phyloP scores from a whole-genome alignment of 2,888 invertebrate species.

The Mythimna ferrago region DNA sequence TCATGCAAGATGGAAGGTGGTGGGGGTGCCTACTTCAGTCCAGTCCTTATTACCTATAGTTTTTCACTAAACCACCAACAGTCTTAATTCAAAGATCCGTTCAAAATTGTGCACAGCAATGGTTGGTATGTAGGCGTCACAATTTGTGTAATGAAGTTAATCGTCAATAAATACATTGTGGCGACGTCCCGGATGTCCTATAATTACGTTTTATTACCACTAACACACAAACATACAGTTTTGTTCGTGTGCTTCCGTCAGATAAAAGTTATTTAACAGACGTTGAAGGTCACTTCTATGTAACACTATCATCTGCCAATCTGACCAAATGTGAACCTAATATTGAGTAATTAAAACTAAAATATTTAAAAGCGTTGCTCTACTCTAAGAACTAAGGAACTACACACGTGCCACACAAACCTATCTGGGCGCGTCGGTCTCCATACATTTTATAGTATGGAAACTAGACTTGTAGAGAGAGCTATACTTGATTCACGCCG shows the following conservation, averaged over 20 bases:
- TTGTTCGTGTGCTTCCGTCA: slow-evolving; percentile 7
- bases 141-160: slow-evolving; percentile 41
- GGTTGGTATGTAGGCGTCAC: slow-evolving; percentile 32
- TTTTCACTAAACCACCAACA: background rate
- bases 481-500: no score
- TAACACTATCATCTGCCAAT: slow-evolving; percentile 9
- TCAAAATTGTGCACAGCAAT: background rate
- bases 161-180: slow-evolving; percentile 37
- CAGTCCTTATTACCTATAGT: no score
- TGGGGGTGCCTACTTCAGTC: no score
- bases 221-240: slow-evolving; percentile 12
- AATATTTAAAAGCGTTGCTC: background rate
- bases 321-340: background rate
- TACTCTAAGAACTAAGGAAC: no score
- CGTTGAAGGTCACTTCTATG: slow-evolving; percentile 35
- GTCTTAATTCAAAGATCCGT: slow-evolving; percentile 1
- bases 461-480: no score
- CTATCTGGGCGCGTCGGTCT: no score
- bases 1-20: no score
- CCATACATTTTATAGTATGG: no score
- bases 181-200: slow-evolving; percentile 32
- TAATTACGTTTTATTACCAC: slow-evolving; percentile 52
- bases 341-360: background rate
- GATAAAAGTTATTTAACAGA: slow-evolving; percentile 32
- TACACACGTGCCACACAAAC: no score